Conservation (phyloP, 2,113 vertebrate species). For the Miniopterus natalensis region DNA sequence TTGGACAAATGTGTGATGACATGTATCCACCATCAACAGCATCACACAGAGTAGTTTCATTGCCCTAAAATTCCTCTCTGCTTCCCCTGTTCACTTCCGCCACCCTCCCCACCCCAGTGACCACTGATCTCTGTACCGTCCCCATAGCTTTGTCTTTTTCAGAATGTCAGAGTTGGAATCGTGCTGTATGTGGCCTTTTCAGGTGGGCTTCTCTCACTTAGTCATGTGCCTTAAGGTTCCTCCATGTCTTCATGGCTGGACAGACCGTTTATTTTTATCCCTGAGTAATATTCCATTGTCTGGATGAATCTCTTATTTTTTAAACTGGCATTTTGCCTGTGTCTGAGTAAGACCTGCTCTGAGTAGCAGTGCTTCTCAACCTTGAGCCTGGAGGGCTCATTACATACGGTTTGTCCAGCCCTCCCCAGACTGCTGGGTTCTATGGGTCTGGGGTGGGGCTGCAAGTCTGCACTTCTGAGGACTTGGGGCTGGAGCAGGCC, state of each 20-base stretch:
- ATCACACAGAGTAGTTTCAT: no score
- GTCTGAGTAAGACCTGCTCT: neutral
- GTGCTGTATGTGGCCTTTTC: neutral
- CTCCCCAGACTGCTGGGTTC: neutral
- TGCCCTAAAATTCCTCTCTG: neutral
- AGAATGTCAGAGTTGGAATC: neutral
- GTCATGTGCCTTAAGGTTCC: neutral
- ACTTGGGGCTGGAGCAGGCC: no score
- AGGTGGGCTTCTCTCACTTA: neutral
- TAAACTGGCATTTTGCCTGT: neutral
- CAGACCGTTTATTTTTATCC: neutral
- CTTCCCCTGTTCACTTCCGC: fast-evolving
- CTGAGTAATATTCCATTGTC: neutral
- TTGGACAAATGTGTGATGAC: neutral
- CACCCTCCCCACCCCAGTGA: neutral
- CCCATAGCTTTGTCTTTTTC: neutral
- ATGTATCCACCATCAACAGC: fast-evolving
- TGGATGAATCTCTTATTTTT: neutral
- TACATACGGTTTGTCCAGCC: no score
- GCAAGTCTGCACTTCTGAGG: neutral
- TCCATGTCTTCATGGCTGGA: neutral
- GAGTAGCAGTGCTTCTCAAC: no score
- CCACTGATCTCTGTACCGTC: neutral
- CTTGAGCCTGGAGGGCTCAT: neutral
- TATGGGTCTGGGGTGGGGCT: neutral